Percentiles rank a stretch among this genome's conserved stretches.
phyloP scores from a whole-genome alignment of 2,113 vertebrate species.

The Chloropsis cyanopogon region DNA sequence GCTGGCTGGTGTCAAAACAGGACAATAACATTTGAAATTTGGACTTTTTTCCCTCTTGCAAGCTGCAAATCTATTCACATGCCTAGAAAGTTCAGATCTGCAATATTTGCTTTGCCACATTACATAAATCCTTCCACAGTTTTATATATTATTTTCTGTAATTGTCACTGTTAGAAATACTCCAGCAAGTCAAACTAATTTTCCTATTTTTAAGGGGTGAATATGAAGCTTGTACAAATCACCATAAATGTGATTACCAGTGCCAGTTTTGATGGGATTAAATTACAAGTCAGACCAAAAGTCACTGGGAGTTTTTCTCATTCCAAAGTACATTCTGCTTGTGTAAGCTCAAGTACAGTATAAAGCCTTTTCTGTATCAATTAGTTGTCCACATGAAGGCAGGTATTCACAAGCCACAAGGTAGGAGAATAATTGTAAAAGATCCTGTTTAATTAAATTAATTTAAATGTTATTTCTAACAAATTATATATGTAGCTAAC shows the following conservation, averaged over 20 bases:
- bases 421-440: neutral
- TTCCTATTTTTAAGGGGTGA: neutral
- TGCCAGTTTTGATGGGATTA: neutral
- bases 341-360: neutral
- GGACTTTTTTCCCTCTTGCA: neutral
- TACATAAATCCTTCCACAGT: neutral
- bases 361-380: neutral
- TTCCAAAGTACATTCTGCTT: neutral
- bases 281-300: neutral
- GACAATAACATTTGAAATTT: neutral
- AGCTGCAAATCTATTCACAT: neutral
- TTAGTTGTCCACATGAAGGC: neutral
- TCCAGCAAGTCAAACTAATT: neutral
- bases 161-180: neutral
- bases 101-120: neutral
- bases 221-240: neutral
- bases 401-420: neutral
- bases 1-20: neutral
- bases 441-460: neutral
- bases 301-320: neutral
- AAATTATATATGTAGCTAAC: neutral
- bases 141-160: neutral
- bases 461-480: neutral
- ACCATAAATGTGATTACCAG: neutral
- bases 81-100: neutral